Conservation (phyloP, 1,140 invertebrate genomes). For the Caenorhabditis latens region DNA sequence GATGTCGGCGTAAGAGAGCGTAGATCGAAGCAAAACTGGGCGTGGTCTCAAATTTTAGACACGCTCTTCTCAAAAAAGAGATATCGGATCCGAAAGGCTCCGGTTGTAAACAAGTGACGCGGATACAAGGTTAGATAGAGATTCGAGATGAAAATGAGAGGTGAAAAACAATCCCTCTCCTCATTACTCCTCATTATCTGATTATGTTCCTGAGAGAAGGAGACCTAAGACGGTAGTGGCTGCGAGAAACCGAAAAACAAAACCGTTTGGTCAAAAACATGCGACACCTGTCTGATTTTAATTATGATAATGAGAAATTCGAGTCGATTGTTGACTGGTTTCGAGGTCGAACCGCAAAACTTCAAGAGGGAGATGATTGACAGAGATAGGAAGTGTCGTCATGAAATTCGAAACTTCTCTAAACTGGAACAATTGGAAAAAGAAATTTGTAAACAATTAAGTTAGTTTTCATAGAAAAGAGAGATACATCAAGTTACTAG, state of each 20-base stretch:
- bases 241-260: neutral
- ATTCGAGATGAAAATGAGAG: neutral
- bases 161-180: neutral
- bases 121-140: neutral
- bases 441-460: too few species aligned
- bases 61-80: neutral
- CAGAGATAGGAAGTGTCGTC: too few species aligned
- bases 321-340: neutral
- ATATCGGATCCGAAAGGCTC: neutral
- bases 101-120: constrained; percentile 19
- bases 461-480: too few species aligned
- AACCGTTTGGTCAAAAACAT: neutral
- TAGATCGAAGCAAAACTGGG: neutral
- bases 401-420: too few species aligned
- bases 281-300: neutral
- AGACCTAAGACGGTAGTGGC: too few species aligned
- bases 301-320: neutral
- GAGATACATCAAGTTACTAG: too few species aligned
- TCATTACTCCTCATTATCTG: constrained; percentile 18
- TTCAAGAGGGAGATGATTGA: too few species aligned
- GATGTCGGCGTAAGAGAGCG: neutral
- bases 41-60: neutral
- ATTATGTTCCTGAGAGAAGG: neutral
- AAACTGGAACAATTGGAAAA: too few species aligned
- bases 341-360: neutral